These are phyloP conservation scores for Melitaea cinxia DNA, from an alignment of 1,140 invertebrate genomes.

Conservation along the genomic window DNA sequence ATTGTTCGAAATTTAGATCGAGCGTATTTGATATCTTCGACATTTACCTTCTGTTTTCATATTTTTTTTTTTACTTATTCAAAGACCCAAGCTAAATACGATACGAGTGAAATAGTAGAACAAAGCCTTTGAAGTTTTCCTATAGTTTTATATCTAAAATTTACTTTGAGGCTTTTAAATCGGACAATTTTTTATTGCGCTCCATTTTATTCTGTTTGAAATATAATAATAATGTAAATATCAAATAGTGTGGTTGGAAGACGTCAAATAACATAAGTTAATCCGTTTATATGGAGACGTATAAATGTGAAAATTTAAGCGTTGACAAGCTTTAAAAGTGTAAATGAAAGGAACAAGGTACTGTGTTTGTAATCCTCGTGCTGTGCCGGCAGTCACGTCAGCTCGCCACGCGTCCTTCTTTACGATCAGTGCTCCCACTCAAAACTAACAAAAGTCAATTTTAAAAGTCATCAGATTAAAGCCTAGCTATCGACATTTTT, in stretches of 20 bases:
- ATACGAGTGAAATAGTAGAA: slow-evolving; percentile 22
- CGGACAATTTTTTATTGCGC: background rate
- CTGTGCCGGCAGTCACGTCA: slow-evolving; percentile 56
- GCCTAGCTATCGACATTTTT: slow-evolving; percentile 46
- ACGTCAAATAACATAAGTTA: slow-evolving; percentile 18
- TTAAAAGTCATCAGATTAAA: slow-evolving; percentile 71
- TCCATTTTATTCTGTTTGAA: background rate
- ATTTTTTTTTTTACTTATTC: background rate
- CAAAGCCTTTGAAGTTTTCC: slow-evolving; percentile 17
- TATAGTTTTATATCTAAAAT: background rate
- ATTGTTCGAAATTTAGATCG: background rate
- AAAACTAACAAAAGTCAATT: slow-evolving; percentile 68
- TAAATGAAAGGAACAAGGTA: slow-evolving; percentile 64
- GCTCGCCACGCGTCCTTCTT: slow-evolving; percentile 47
- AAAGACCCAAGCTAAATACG: background rate
- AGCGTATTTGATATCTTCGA: background rate
- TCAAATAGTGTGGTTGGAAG: background rate
- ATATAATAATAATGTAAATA: background rate
- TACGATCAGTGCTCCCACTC: slow-evolving; percentile 48
- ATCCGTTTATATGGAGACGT: slow-evolving; percentile 59
- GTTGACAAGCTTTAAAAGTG: slow-evolving; percentile 67
- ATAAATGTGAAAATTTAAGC: slow-evolving; percentile 49
- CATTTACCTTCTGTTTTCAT: background rate
- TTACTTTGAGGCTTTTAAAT: background rate
- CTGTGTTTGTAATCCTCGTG: slow-evolving; percentile 54